These are phyloP conservation scores for Indicator maculatus DNA, from an alignment of 2,113 vertebrate genomes.

Conservation along the genomic window DNA sequence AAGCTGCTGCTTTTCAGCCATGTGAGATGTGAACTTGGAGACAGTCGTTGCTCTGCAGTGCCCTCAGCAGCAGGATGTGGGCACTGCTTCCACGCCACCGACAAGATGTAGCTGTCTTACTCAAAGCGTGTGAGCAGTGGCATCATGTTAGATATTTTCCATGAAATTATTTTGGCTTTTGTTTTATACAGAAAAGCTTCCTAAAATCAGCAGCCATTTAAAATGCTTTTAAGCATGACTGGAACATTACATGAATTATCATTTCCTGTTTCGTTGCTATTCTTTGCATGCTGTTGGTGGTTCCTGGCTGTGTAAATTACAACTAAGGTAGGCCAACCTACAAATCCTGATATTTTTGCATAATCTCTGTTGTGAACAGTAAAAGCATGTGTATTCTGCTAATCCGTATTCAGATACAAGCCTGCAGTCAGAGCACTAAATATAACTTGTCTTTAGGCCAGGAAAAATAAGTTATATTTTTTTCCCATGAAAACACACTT, in stretches of 20 bases:
- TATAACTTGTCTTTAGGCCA: conserved; percentile 24
- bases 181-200: conserved; percentile 10
- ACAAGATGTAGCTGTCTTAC: background rate
- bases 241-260: conserved; percentile 40
- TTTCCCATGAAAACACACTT: conserved; percentile 8
- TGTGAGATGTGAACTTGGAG: conserved; percentile 14
- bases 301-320: conserved; percentile 60
- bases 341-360: conserved; percentile 36
- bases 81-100: background rate
- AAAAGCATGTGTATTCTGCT: conserved; percentile 35
- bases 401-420: conserved; percentile 37
- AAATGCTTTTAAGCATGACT: conserved; percentile 56
- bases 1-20: conserved; percentile 19
- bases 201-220: conserved; percentile 47
- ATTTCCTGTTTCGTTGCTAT: conserved; percentile 59
- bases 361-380: conserved; percentile 54
- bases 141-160: background rate
- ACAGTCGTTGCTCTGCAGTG: background rate
- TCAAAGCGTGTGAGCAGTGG: background rate
- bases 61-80: background rate
- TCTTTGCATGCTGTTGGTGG: conserved; percentile 47
- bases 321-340: conserved; percentile 20
- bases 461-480: background rate
- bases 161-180: conserved; percentile 12
- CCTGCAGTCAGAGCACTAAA: background rate